A percentile compares a stretch with the other conserved stretches of the same genome.
These are phyloP conservation scores for Bombus sylvicola DNA, from an alignment of 1,140 invertebrate genomes.

Conservation along the genomic window DNA sequence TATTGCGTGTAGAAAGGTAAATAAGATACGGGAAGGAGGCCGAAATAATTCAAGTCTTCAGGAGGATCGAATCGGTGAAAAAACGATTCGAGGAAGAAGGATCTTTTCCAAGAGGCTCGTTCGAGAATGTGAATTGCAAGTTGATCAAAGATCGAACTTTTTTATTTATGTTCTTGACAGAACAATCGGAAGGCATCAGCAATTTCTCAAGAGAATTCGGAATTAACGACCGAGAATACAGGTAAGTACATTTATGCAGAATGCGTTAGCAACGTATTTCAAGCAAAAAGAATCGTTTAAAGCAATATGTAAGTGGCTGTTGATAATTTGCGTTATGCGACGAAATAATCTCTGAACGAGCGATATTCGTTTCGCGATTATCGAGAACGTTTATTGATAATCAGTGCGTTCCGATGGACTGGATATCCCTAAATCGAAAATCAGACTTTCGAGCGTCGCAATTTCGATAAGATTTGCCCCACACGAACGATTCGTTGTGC, in stretches of 20 bases:
- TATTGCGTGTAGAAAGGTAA: not conserved
- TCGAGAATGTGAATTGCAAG: slow-evolving; percentile 14
- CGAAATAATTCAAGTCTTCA: not conserved
- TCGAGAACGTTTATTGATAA: not conserved
- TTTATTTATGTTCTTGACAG: not conserved
- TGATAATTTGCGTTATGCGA: slow-evolving; percentile 11
- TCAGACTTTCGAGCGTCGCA: not conserved
- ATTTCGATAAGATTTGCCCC: not conserved
- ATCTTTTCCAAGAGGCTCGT: not conserved
- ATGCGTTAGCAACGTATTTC: not conserved
- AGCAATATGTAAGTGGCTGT: not conserved
- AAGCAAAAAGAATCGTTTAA: not conserved
- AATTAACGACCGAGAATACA: not conserved
- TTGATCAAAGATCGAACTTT: not conserved
- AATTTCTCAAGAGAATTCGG: not conserved
- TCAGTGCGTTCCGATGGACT: not conserved
- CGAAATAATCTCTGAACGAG: not conserved
- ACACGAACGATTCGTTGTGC: not conserved
- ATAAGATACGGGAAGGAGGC: not conserved
- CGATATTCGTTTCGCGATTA: not conserved
- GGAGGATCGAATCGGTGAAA: not conserved
- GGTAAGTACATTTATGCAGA: slow-evolving; percentile 18
- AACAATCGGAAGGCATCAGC: not conserved
- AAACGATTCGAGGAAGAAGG: not conserved
- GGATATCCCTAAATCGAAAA: not conserved